Base-by-base conservation (phyloP, 2,888 invertebrate genomes). In the Eilema griseolum region DNA sequence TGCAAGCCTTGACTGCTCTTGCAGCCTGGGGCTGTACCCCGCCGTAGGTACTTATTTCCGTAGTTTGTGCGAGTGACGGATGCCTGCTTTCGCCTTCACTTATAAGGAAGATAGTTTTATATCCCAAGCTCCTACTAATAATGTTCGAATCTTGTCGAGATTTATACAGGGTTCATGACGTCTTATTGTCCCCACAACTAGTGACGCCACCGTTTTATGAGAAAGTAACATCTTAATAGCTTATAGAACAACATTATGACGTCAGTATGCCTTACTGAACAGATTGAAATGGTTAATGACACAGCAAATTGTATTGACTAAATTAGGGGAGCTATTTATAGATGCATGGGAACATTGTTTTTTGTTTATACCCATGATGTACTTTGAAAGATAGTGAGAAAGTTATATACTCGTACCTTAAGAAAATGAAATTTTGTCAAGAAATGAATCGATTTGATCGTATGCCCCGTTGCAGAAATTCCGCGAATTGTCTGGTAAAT, bases 341-440 rank as follows among this genome's bases (percentile, higher is more conserved):
- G 63, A n/a, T 11, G 26, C 46, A 46, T 63, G 63, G 41, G 46
- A 63, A 46, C 46, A 63, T 28, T 59, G n/a, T 59, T 57, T 57
- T 24, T 4, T 59, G 26, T 26, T 26, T 14, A 26, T 7, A 24
- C 28, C 52, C 8, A 10, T n/a, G 52, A 52, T 1, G n/a, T n/a
- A 52, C n/a, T 52, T n/a, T 52, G n/a, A n/a, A n/a, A 52, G n/a
- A n/a, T 52, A 10, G 41, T 52, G n/a, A 52, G n/a, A 52, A 52
- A 52, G 52, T 52, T 52, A 8, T 52, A 52, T n/a, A 52, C n/a
- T n/a, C n/a, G 8, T 52, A 33, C 8, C 46, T 46, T 46, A 46
- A 5, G 46, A 7, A n/a, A 10, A n/a, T 52, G 46, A 46, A 46
- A 16, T 20, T 46, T 46, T 46, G 20, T 3, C 46, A 46, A 46